Conservation (phyloP, 2,888 invertebrate species). For the Patella caerulea region DNA sequence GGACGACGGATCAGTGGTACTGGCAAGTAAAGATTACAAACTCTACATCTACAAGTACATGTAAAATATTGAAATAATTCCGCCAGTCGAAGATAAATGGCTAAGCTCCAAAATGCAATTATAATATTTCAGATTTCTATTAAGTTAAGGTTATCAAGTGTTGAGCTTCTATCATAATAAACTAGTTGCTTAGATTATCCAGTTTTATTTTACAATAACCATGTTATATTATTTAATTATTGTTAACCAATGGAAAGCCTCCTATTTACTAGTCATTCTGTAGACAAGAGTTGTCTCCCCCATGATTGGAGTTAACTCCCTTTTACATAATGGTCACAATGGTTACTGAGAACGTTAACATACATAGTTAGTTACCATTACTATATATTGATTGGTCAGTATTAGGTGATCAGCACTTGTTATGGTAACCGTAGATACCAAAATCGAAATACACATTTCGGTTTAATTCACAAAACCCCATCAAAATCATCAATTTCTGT, state of each 20-base stretch:
- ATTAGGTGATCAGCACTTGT: too few species aligned
- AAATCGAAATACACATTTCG: too few species aligned
- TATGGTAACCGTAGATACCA: too few species aligned
- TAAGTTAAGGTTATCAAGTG: constrained; percentile 1
- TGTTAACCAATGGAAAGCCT: constrained; percentile 13
- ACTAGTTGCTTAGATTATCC: constrained; percentile 3
- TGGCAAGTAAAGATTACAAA: constrained; percentile 99
- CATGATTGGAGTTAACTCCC: neutral
- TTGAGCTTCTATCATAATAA: constrained; percentile 8
- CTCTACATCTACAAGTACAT: constrained; percentile 97
- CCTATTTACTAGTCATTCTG: constrained; percentile 8
- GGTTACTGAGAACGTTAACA: neutral
- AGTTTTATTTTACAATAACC: neutral
- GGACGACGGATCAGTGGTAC: constrained; percentile 98
- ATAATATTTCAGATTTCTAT: too few species aligned
- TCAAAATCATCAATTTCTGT: too few species aligned
- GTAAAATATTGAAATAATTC: constrained; percentile 72
- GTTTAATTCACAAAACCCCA: too few species aligned
- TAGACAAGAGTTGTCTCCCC: constrained; percentile 1
- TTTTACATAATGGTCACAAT: neutral
- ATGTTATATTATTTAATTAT: constrained; percentile 6
- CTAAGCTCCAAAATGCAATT: too few species aligned
- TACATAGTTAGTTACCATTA: too few species aligned
- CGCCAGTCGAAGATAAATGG: neutral
- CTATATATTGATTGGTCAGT: too few species aligned